Evolutionary conservation across 2,797 vertebrate genomes (phyloP), one percentile per base, ranked within the genome.

Genomic region (Hemibagrus guttatus): DNA sequence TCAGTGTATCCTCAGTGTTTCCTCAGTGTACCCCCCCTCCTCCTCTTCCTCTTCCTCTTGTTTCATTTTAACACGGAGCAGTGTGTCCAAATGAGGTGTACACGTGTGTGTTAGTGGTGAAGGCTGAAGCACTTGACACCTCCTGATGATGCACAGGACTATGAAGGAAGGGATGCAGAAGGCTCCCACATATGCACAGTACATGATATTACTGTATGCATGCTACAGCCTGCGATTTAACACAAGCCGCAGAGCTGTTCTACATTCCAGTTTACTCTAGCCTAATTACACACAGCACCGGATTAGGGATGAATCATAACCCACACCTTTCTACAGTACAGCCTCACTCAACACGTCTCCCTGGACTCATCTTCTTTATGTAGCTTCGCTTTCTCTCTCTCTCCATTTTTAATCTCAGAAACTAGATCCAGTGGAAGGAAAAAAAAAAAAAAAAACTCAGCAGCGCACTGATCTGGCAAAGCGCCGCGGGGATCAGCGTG

Each of bases 171-270:
- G 26, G 59, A 64, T 81, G 35, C 4, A 54, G 58, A 39, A 28
- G 26, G 72, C 49, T 16, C 54, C 42, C 11, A 42, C 39, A 23
- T 1, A 23, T 42, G 21, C 69, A 72, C 49, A 17, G n/a, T 5
- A 14, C 6, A 16, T 52, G 46, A 75, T 58, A 39, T 19, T 6
- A 59, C 19, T 39, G 56, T 3, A 14, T 21, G 49, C 39, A 14
- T 46, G 78, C 58, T 11, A 39, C 4, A 56, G 17, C 16, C 59
- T 31, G 39, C 56, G 23, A 11, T 39, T 11, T 26, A n/a, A 28
- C 11, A 83, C 63, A 83, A 72, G 92, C 93, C 93, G 39, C 93
- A 91, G 92, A 93, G 94, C 94, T 93, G 93, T 91, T 94, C 93
- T 89, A 92, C 88, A 94, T 92, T 94, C 93, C 93, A 59, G 19